Base-by-base conservation (phyloP, 2,888 invertebrate species). In the Scelioninae gen. 1 region DNA sequence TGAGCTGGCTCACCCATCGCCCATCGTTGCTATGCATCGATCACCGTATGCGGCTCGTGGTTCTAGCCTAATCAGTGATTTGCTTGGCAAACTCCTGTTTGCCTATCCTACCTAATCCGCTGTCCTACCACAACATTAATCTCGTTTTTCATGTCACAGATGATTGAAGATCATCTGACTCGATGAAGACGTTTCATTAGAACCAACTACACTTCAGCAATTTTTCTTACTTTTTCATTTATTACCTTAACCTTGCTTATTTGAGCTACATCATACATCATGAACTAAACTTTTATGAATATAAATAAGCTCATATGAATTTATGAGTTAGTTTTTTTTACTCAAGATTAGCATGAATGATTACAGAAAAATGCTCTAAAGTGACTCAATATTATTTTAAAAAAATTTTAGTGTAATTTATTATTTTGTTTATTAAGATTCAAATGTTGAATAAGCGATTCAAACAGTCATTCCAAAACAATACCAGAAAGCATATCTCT, bases 41-140 rank as follows among this genome's bases (percentile, higher is more conserved):
- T 90, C 90, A 91, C 83, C 84, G 85, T 66, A 85, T 85, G 84
- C 85, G 84, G 56, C 77, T 66, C 84, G 81, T 84, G 88, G 83
- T 85, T 85, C 88, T 85, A 80, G 80, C 87, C 90, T 89, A 90
- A 91, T 91, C 90, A 87, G 87, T 88, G 87, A 86, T 86, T 84
- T 63, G 80, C 60, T 69, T 72, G 65, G 69, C 80, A 72, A 79
- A 81, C 85, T 84, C 82, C 23, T 23, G 23, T 23, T 38, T 10
- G 8, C 43, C 87, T 85, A 84, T 87, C 88, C 87, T 87, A 87
- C 86, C 87, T 88, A 88, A 90, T 88, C 87, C 86, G 60, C 66
- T 85, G 86, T 82, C 84, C 79, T 83, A 87, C 87, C 88, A 62
- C 62, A 74, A 32, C 74, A 53, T 78, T 89, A 90, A 89, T 90